These are phyloP conservation scores for Brachionus koreanus DNA, from an alignment of 1,140 invertebrate genomes.

Conservation along the genomic window DNA sequence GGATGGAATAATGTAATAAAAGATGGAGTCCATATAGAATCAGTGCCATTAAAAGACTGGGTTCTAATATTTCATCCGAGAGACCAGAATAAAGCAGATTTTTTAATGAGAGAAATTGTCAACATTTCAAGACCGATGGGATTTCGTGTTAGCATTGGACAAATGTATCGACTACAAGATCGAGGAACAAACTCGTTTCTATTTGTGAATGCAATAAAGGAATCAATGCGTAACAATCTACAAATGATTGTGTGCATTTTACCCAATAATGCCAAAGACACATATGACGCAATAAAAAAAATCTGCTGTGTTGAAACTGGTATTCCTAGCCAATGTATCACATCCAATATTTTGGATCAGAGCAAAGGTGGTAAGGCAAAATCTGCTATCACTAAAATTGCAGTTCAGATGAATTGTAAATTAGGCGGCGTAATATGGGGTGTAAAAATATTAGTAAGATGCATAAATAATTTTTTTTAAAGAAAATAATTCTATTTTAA, in stretches of 20 bases:
- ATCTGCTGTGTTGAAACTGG: slow-evolving; percentile 3
- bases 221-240: background rate
- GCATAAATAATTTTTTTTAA: slow-evolving; percentile 74
- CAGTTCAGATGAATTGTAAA: slow-evolving; percentile 91
- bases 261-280: background rate
- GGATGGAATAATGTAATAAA: slow-evolving; percentile 1
- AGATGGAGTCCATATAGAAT: background rate
- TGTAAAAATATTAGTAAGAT: slow-evolving; percentile 68
- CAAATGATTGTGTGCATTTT: slow-evolving; percentile 34
- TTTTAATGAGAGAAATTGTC: slow-evolving; percentile 11
- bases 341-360: background rate
- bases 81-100: background rate
- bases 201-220: background rate
- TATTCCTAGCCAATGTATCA: slow-evolving; percentile 32
- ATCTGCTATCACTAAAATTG: slow-evolving; percentile 78
- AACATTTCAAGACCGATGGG: slow-evolving; percentile 13
- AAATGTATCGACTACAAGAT: background rate
- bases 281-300: slow-evolving; percentile 34
- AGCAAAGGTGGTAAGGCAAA: background rate
- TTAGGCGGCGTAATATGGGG: slow-evolving; percentile 85
- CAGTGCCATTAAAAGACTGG: slow-evolving; percentile 35
- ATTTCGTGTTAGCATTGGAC: background rate
- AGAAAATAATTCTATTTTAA: slow-evolving; percentile 68
- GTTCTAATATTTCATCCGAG: slow-evolving; percentile 16
- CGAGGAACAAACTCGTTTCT: background rate